A percentile compares a stretch with the other conserved stretches of the same genome.
phyloP scores from a whole-genome alignment of 2,888 invertebrate species.

The Netelia fuscicornis region DNA sequence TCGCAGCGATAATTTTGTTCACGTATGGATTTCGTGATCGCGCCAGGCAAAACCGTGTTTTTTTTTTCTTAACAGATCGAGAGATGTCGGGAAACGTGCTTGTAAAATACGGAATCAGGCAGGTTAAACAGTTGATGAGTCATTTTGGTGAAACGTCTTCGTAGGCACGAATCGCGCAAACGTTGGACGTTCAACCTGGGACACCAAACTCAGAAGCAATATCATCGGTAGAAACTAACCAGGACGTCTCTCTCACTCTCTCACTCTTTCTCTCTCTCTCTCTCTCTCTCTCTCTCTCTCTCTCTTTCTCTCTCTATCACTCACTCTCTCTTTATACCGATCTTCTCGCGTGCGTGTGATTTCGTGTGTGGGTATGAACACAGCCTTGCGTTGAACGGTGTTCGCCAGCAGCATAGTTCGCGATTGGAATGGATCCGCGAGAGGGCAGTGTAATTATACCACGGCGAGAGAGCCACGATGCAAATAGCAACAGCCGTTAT shows the following conservation, averaged over 20 bases:
- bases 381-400: constrained; percentile 46
- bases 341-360: background rate
- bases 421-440: constrained; percentile 71
- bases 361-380: constrained; percentile 9
- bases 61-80: constrained; percentile 14
- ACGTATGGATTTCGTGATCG: constrained; percentile 35
- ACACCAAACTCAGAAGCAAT: constrained; percentile 36
- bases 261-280: background rate
- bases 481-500: constrained; percentile 77
- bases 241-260: constrained; percentile 8
- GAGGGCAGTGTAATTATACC: constrained; percentile 75
- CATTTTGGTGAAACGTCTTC: constrained; percentile 39
- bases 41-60: constrained; percentile 19
- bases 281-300: background rate
- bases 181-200: constrained; percentile 51
- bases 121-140: constrained; percentile 38
- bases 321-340: background rate
- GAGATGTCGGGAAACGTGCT: constrained; percentile 9
- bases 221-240: constrained; percentile 15
- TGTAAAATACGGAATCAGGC: constrained; percentile 46
- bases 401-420: constrained; percentile 39
- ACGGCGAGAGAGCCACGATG: constrained; percentile 69
- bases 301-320: background rate
- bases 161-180: constrained; percentile 33
- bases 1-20: constrained; percentile 16